Base-by-base conservation (phyloP, 2,113 vertebrate species). In the Urocolius indicus region DNA sequence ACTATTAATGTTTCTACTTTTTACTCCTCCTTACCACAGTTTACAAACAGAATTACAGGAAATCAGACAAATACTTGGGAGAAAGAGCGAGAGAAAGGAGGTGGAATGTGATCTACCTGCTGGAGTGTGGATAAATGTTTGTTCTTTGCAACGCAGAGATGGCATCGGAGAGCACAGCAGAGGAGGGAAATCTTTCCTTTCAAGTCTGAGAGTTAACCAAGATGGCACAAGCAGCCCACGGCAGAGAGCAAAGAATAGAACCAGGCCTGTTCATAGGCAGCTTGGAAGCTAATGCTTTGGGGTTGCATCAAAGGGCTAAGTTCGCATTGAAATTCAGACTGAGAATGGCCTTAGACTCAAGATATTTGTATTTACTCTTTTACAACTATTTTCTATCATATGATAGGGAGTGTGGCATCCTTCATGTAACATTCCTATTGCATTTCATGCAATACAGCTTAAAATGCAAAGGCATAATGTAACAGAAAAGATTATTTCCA, bases 181-280 rank as follows among this genome's bases (percentile, higher is more conserved):
- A 85, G 72, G 48, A 54, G 17, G 52, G 72, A 93, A 91, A 88
- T 74, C 90, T 91, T 95, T 68, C 71, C 76, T 92, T 96, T 90
- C 59, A 94, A 88, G 55, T 59, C 63, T 77, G 38, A 49, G 85
- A 90, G 75, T 86, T 94, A 93, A 59, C 63, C 75, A 66, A 83
- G 88, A 94, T 88, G 59, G 91, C 82, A 95, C 30, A 90, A 93
- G 88, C 51, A 90, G 88, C 59, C 59, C 46, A 30, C 58, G 38
- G 59, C 43, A 94, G 75, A 80, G 49, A 67, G 32, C 71, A 68
- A 68, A 67, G 23, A 87, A 92, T 54, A 88, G 79, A 93, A 65
- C 41, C 49, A 89, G 71, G 58, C 32, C 58, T 72, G 46, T 26
- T 83, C 54, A 54, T 13, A 71, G 71, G 22, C 24, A 5, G 27